Evolutionary conservation across 2,797 vertebrate species (phyloP).

Genomic region (Chrosomus eos): DNA sequence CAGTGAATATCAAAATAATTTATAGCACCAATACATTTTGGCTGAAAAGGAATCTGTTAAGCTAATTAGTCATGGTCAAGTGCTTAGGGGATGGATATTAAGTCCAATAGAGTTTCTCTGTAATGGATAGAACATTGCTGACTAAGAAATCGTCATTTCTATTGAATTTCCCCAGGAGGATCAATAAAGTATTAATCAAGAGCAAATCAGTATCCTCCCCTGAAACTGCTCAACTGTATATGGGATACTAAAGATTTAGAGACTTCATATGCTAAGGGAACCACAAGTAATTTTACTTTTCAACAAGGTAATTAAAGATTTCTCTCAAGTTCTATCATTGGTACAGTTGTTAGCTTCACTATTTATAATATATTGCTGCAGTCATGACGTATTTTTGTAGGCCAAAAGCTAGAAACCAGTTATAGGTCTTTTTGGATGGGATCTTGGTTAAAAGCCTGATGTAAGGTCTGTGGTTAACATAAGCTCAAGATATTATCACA

Average conservation of each 20-base stretch:
- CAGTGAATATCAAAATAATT: background rate
- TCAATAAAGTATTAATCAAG: constrained; percentile 18
- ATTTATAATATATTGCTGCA: background rate
- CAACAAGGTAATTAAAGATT: background rate
- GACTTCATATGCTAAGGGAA: background rate
- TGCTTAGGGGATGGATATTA: background rate
- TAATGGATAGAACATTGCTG: constrained; percentile 12
- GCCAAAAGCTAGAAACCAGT: background rate
- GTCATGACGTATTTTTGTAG: background rate
- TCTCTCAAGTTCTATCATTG: background rate
- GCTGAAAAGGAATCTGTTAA: background rate
- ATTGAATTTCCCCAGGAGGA: background rate
- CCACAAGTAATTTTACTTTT: background rate
- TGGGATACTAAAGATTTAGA: background rate
- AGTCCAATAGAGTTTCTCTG: background rate
- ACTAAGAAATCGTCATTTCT: background rate
- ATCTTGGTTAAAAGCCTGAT: background rate
- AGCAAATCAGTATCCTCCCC: constrained; percentile 7
- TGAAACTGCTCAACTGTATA: constrained; percentile 3
- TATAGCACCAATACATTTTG: background rate
- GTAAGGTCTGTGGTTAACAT: background rate
- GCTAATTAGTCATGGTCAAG: constrained; percentile 1
- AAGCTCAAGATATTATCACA: background rate
- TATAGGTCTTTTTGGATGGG: background rate
- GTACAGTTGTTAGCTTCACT: background rate